These are phyloP conservation scores for Oreochromis spilurus DNA, from an alignment of 2,113 vertebrate species.

Conservation along the genomic window DNA sequence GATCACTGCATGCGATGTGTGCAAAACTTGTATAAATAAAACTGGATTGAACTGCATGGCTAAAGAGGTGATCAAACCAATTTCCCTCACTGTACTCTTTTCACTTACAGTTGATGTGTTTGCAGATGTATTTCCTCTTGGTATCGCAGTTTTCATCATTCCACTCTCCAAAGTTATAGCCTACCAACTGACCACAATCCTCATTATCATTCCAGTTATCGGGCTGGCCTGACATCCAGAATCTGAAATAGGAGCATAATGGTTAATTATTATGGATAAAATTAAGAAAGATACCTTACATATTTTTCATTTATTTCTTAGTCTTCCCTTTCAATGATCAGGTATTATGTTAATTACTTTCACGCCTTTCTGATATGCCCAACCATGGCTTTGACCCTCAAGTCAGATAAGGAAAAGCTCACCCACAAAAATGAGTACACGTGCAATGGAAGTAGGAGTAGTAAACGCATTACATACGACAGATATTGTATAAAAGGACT, in stretches of 20 bases:
- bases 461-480: constrained; percentile 48
- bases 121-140: constrained; percentile 69
- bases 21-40: not conserved
- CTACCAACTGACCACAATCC: constrained; percentile 52
- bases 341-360: not conserved
- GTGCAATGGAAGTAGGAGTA: not conserved
- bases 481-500: constrained; percentile 50
- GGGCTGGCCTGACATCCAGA: constrained; percentile 68
- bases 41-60: not conserved
- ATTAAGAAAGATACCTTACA: not conserved
- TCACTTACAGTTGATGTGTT: constrained; percentile 61
- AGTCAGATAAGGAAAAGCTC: not conserved
- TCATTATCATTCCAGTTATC: constrained; percentile 61
- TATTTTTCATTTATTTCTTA: not conserved
- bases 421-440: not conserved
- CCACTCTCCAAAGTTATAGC: constrained; percentile 54
- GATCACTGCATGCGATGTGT: not conserved
- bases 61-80: not conserved
- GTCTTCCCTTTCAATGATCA: not conserved
- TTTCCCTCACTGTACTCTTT: not conserved
- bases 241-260: constrained; percentile 22
- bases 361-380: not conserved
- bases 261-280: not conserved
- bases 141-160: constrained; percentile 65
- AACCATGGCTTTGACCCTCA: not conserved